Base-by-base conservation (phyloP, 2,888 invertebrate genomes). In the Dicranocentrus wangi region DNA sequence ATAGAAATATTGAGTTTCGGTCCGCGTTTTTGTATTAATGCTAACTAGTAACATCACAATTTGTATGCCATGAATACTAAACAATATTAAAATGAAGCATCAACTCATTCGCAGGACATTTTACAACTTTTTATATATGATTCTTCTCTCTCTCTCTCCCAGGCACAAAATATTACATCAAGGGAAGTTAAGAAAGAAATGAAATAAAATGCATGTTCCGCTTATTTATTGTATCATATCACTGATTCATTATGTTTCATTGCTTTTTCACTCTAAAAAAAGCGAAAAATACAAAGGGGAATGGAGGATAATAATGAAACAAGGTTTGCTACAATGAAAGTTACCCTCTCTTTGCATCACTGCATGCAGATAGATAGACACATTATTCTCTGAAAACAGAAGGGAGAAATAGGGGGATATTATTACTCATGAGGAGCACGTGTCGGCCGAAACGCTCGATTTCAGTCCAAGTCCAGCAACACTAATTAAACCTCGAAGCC, bases 401-500 rank as follows among this genome's bases (percentile, higher is more conserved):
- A 28, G 19, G 17, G n/a, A 47, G 47, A 73, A 55, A 13, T 39
- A 8, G 39, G 39, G n/a, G 77, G 65, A 78, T 78, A 55, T 68
- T 58, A 78, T 78, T 71, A 69, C 68, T 39, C 78, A 60, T 25
- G 58, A 58, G 78, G 28, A 25, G 71, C 78, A 78, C 78, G 78
- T 78, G 78, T 78, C 78, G 42, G 27, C 23, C 58, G 25, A 42
- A 77, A 69, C 65, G 71, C 71, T 78, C 71, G 55, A 70, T 78
- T 78, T 71, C 78, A 63, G 51, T 7, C 70, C 69, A 70, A 71
- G 71, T 65, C 78, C 68, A 70, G 55, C 10, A 43, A 28, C 65
- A 78, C 78, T 78, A 78, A 78, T 78, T 78, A 78, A 63, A 69
- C 47, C 27, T 66, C 58, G 55, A 76, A 75, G 43, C 63, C 63